Evolutionary conservation across 2,113 vertebrate genomes (phyloP), one percentile per base, ranked within the genome.

Genomic region (Tenrec ecaudatus): DNA sequence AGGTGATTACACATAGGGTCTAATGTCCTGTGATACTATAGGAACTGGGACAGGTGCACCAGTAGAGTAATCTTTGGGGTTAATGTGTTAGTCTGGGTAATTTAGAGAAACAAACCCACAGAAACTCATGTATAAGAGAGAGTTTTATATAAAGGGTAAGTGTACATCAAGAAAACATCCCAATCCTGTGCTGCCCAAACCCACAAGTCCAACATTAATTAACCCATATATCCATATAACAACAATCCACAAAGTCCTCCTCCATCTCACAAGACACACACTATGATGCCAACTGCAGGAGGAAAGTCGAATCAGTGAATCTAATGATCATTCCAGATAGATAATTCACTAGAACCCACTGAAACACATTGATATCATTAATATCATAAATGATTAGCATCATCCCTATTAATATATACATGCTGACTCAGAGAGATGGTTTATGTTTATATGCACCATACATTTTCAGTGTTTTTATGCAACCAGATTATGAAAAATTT

Each of bases 401-500:
- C 5, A 75, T 82, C 78, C 43, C 78, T 92, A 3, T 58, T 93
- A 66, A 77, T 31, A 47, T 82, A 66, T 60, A 57, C 0, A 84
- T 77, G 38, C 68, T 87, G 19, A 73, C 53, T 87, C 11, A 33
- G 38, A 88, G 33, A 82, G 17, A 76, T 33, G 40, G 2, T 16
- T 17, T 79, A 17, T 76, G 73, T 87, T 88, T 78, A 82, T 23
- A 86, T 31, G 60, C 62, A 82, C 87, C 58, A 78, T 25, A 25
- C 86, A 78, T 40, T 27, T 78, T 73, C 58, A n/a, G 31, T 33
- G 29, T 33, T 84, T 69, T 84, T 69, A 40, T 17, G 87, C 64
- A 90, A 77, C 86, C 60, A 31, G 10, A 89, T 29, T 29, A 69
- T 81, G 76, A 80, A 89, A 20, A 29, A 81, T 91, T 92, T 71